phyloP scores from a whole-genome alignment of 2,797 vertebrate genomes.

The Sebastolobus alascanus region DNA sequence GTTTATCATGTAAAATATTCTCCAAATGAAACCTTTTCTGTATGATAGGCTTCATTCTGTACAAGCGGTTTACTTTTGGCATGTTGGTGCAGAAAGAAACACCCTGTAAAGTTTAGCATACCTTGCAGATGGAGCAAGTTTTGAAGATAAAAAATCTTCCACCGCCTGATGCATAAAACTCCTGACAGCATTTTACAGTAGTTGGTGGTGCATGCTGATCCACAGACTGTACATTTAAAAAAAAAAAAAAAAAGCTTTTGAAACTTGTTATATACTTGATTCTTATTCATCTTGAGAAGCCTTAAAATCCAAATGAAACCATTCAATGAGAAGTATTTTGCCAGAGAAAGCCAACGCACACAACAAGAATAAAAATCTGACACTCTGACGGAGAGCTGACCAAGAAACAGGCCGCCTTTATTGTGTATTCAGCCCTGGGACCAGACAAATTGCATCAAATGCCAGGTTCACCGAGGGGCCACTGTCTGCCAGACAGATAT shows the following conservation, averaged over 20 bases:
- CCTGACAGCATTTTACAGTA: conserved; percentile 28
- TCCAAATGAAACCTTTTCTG: neutral
- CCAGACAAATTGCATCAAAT: conserved; percentile 76
- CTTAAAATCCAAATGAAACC: conserved; percentile 13
- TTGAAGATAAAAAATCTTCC: conserved; percentile 45
- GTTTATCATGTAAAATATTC: neutral
- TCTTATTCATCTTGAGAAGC: conserved; percentile 15
- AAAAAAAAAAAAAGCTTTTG: neutral
- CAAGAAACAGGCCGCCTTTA: conserved; percentile 37
- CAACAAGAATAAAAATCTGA: conserved; percentile 32
- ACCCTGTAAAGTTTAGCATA: conserved; percentile 11
- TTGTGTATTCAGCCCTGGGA: conserved; percentile 61
- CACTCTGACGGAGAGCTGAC: conserved; percentile 36
- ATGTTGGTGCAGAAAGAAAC: conserved; percentile 8
- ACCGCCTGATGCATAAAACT: conserved; percentile 14
- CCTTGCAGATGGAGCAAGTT: conserved; percentile 28
- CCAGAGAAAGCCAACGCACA: conserved; percentile 7
- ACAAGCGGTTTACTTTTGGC: neutral
- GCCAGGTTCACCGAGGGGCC: conserved; percentile 74
- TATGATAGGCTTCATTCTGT: neutral
- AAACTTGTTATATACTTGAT: conserved; percentile 2
- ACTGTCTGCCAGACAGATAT: conserved; percentile 67
- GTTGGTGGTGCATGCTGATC: neutral
- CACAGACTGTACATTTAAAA: conserved; percentile 6
- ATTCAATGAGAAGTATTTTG: neutral